phyloP scores from a whole-genome alignment of 2,888 invertebrate species.

The Neoascia interrupta region DNA sequence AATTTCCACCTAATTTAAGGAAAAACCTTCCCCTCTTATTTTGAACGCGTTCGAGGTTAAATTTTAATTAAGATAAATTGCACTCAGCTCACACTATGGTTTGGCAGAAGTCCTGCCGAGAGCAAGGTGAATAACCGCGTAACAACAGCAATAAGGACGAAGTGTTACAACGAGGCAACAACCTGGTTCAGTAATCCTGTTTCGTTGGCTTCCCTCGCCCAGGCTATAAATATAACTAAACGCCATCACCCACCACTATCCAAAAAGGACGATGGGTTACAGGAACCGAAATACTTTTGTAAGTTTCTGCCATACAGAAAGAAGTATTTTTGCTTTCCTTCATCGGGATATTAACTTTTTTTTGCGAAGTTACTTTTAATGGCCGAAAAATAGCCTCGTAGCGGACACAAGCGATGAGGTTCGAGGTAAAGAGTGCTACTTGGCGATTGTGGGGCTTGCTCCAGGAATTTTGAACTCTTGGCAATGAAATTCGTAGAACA shows the following conservation, averaged over 20 bases:
- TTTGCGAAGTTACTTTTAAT: constrained; percentile 8
- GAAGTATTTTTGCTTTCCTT: constrained; percentile 1
- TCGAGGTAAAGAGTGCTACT: constrained; percentile 15
- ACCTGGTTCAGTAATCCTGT: constrained; percentile 2
- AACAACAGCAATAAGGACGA: not conserved
- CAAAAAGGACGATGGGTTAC: constrained; percentile 35
- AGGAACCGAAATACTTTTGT: constrained; percentile 34
- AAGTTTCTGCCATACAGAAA: not conserved
- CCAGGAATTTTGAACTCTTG: not conserved
- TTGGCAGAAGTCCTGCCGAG: not conserved
- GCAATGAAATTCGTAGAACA: constrained; percentile 8
- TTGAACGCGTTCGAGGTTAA: constrained; percentile 14
- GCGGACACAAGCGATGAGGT: not conserved
- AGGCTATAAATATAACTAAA: constrained; percentile 27
- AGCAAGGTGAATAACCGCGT: constrained; percentile 12
- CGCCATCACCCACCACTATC: not conserved
- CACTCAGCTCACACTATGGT: not conserved
- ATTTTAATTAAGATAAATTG: constrained; percentile 33
- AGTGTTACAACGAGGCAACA: not conserved
- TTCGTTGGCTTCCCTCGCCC: constrained; percentile 5
- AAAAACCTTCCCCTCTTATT: constrained; percentile 7
- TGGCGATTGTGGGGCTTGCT: not conserved
- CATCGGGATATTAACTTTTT: not conserved
- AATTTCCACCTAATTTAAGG: constrained; percentile 4
- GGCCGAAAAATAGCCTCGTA: not conserved